A percentile compares a stretch with the other conserved stretches of the same genome.
Conservation (phyloP, 2,888 invertebrate species). For the Eupithecia tripunctaria region DNA sequence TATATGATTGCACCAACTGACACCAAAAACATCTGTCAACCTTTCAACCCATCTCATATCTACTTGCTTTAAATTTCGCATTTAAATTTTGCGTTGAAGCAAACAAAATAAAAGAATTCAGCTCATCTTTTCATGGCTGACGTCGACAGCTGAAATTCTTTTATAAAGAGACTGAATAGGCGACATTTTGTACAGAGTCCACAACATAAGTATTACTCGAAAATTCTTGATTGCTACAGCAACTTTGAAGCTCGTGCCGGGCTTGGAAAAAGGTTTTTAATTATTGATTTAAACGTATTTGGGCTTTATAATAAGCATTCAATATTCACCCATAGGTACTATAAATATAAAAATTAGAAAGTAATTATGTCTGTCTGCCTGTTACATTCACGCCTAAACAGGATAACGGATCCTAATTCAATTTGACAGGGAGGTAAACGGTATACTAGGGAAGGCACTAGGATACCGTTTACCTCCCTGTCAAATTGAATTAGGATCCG, state of each 20-base stretch:
- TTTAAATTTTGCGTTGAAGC: conserved; percentile 12
- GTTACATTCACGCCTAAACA: too few relatives aligned
- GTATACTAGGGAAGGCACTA: too few relatives aligned
- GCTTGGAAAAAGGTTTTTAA: not conserved
- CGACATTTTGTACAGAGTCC: conserved; percentile 14
- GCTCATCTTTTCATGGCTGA: conserved; percentile 20
- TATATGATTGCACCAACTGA: not conserved
- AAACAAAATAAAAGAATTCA: conserved; percentile 17
- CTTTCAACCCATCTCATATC: not conserved
- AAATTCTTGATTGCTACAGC: conserved; percentile 4
- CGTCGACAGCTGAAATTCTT: conserved; percentile 18
- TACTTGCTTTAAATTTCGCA: not conserved
- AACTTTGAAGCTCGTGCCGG: not conserved
- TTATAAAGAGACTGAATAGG: conserved; percentile 21
- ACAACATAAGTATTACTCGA: not conserved
- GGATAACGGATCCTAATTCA: too few relatives aligned
- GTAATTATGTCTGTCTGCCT: too few relatives aligned
- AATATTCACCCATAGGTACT: too few relatives aligned
- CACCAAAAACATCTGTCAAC: not conserved
- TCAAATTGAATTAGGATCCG: too few relatives aligned
- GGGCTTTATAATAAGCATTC: not conserved
- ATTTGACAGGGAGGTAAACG: too few relatives aligned
- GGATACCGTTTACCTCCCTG: too few relatives aligned
- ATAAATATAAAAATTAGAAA: too few relatives aligned
- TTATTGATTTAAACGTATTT: not conserved